These are phyloP conservation scores for Eumacrocentrus americanus DNA, from an alignment of 2,888 invertebrate species.

Conservation along the genomic window DNA sequence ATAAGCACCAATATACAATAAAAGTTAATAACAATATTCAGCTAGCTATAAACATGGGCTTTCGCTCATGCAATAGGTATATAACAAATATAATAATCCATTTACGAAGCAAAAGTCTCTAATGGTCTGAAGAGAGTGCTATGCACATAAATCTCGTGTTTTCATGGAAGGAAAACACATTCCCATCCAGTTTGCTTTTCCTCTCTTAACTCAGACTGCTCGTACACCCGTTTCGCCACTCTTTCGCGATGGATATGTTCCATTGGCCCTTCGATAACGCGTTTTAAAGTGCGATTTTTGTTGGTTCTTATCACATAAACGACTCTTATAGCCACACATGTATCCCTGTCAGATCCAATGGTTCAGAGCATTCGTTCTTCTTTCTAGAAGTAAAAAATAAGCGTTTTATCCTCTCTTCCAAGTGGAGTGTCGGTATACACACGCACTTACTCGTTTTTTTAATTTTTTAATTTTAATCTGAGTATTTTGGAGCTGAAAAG, in stretches of 20 bases:
- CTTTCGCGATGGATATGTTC: too few species aligned
- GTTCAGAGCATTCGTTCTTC: too few species aligned
- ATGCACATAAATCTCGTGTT: neutral
- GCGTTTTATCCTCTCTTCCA: too few species aligned
- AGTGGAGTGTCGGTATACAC: too few species aligned
- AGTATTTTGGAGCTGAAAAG: too few species aligned
- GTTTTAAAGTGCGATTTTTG: conserved; percentile 24
- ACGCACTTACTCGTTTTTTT: too few species aligned
- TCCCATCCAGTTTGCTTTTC: neutral
- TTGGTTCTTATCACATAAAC: conserved; percentile 11
- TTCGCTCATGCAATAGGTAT: too few species aligned
- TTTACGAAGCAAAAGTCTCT: neutral
- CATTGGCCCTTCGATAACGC: conserved; percentile 11
- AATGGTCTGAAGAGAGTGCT: neutral
- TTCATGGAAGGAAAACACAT: neutral
- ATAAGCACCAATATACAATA: neutral
- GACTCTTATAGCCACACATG: conserved; percentile 15
- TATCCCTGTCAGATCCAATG: too few species aligned
- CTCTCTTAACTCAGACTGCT: too few species aligned
- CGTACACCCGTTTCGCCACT: neutral
- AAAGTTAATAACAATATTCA: neutral
- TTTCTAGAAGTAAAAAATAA: too few species aligned
- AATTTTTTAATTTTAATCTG: too few species aligned
- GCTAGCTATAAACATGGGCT: neutral
- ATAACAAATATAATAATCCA: neutral